Evolutionary conservation across 2,797 vertebrate genomes (phyloP).

Genomic region (Crax fasciolata): DNA sequence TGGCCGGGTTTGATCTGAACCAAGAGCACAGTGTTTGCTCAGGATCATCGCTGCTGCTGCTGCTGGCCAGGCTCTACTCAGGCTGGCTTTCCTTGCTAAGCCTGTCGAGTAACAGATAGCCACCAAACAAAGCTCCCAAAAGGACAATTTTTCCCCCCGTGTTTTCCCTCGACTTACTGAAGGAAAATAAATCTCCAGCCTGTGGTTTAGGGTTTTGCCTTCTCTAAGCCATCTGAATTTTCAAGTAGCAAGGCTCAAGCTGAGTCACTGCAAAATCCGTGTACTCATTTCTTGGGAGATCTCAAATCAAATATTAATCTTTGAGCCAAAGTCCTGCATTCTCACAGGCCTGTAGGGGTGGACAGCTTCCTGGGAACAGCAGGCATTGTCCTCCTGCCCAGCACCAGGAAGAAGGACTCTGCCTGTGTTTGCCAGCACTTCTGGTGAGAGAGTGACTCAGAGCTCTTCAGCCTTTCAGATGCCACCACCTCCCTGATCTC

Average conservation of each 20-base stretch:
- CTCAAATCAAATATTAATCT: conserved; percentile 41
- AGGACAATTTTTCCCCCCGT: not conserved
- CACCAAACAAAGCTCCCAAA: conserved; percentile 44
- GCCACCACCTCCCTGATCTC: not conserved
- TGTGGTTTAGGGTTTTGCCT: not conserved
- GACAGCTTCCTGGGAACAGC: not conserved
- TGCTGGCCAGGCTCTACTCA: conserved; percentile 7
- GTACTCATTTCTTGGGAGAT: not conserved
- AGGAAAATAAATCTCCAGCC: conserved; percentile 41
- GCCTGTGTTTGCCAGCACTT: not conserved
- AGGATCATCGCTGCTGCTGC: not conserved
- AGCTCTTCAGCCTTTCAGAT: not conserved
- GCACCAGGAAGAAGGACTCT: not conserved
- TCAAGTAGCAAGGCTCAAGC: conserved; percentile 24
- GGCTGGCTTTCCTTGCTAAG: conserved; percentile 28
- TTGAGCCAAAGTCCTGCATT: not conserved
- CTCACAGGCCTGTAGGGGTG: not conserved
- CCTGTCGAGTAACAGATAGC: not conserved
- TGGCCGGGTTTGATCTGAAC: not conserved
- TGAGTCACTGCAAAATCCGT: conserved; percentile 40
- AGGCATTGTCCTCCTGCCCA: not conserved
- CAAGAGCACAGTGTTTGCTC: not conserved
- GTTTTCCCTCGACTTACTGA: conserved; percentile 49
- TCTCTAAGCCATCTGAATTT: conserved; percentile 39
- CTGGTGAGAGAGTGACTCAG: conserved; percentile 25